Conservation (phyloP, 1,140 invertebrate genomes). For the Druon quercuslanigerum region DNA sequence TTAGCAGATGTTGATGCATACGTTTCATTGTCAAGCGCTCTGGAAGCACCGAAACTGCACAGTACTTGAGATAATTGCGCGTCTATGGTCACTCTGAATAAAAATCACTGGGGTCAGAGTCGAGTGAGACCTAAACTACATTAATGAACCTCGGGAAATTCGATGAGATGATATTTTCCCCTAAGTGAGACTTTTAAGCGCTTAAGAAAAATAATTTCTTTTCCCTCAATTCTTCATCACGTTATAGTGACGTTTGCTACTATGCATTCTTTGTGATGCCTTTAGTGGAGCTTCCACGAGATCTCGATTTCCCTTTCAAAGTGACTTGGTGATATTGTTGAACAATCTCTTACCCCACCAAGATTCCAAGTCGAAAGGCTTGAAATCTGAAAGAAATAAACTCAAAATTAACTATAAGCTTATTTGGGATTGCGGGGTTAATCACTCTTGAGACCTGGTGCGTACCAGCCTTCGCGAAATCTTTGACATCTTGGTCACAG, state of each 20-base stretch:
- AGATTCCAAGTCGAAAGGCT: conserved; percentile 89
- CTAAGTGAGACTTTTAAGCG: not conserved
- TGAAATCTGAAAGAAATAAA: conserved; percentile 80
- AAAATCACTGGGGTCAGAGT: conserved; percentile 20
- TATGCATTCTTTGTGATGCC: conserved; percentile 1
- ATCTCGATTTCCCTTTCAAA: conserved; percentile 11
- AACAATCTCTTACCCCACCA: conserved; percentile 92
- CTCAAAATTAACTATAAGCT: not conserved
- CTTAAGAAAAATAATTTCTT: not conserved
- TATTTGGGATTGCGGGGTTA: too few species aligned
- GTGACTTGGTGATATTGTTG: conserved; percentile 86
- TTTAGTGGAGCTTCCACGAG: conserved; percentile 2
- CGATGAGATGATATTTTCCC: not conserved
- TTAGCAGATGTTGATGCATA: not conserved
- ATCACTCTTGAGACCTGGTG: too few species aligned
- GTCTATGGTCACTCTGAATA: not conserved
- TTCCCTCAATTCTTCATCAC: not conserved
- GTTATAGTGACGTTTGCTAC: not conserved
- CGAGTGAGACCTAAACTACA: conserved; percentile 10
- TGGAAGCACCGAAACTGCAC: conserved; percentile 12
- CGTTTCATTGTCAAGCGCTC: conserved; percentile 12
- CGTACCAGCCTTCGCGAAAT: too few species aligned
- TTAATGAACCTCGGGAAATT: not conserved
- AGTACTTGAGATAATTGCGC: not conserved
- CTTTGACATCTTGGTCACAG: too few species aligned